phyloP scores from a whole-genome alignment of 2,888 invertebrate species.

The Heteromurus nitidus region DNA sequence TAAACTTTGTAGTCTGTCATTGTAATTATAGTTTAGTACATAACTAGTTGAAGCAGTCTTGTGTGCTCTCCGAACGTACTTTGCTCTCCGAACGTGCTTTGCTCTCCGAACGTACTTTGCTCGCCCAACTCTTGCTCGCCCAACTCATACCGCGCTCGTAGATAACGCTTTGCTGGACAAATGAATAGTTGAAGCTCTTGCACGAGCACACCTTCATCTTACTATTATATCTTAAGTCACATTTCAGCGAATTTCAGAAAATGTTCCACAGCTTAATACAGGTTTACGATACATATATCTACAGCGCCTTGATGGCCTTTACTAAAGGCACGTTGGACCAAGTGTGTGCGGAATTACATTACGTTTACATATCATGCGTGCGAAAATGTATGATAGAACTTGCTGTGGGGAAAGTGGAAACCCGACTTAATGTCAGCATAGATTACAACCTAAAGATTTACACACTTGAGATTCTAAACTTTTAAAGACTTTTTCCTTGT shows the following conservation, averaged over 20 bases:
- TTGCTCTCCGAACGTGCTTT: too few species aligned
- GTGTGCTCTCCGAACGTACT: too few species aligned
- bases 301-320: neutral
- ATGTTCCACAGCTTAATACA: constrained; percentile 32
- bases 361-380: neutral
- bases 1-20: too few species aligned
- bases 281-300: constrained; percentile 23
- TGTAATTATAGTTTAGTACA: too few species aligned
- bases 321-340: neutral
- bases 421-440: neutral
- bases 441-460: too few species aligned
- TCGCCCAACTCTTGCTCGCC: neutral
- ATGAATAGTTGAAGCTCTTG: neutral
- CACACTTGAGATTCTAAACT: too few species aligned
- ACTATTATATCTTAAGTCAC: too few species aligned
- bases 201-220: too few species aligned
- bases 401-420: neutral
- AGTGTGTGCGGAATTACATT: neutral
- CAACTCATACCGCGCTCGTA: neutral
- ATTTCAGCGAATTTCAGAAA: constrained; percentile 4
- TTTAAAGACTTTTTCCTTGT: neutral
- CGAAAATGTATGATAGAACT: constrained; percentile 1
- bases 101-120: too few species aligned
- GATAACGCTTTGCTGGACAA: constrained; percentile 1
- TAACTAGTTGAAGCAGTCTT: too few species aligned